phyloP scores from a whole-genome alignment of 2,888 invertebrate genomes.

The Luperina testacea region DNA sequence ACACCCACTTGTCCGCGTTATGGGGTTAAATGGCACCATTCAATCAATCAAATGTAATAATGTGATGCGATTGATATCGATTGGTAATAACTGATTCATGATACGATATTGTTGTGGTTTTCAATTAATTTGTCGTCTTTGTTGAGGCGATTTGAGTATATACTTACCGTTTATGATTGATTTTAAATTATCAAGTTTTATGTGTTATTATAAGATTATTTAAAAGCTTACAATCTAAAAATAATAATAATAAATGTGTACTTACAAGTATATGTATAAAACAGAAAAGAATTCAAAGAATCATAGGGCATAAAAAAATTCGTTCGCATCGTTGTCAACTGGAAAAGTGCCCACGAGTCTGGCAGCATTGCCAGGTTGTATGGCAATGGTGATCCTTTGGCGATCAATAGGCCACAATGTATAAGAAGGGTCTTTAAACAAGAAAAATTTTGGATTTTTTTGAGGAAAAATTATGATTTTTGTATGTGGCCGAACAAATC shows the following conservation, averaged over 20 bases:
- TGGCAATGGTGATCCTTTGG: neutral
- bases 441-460: neutral
- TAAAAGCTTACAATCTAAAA: no score
- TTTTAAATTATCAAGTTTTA: neutral
- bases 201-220: neutral
- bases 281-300: neutral
- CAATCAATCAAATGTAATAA: constrained; percentile 42
- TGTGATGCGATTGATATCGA: constrained; percentile 41
- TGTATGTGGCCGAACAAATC: constrained; percentile 33
- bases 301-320: neutral
- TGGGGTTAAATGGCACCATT: constrained; percentile 47
- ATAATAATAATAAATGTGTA: no score
- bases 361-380: neutral
- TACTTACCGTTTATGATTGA: neutral
- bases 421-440: neutral
- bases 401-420: neutral
- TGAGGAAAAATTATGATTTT: neutral
- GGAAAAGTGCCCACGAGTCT: neutral
- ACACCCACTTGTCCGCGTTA: constrained; percentile 20
- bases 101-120: constrained; percentile 1
- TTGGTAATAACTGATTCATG: constrained; percentile 41
- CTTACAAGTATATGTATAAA: neutral
- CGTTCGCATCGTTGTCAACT: neutral
- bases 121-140: constrained; percentile 12
- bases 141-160: neutral